Conservation (phyloP, 2,797 vertebrate genomes). For the Enteromius paludinosus region DNA sequence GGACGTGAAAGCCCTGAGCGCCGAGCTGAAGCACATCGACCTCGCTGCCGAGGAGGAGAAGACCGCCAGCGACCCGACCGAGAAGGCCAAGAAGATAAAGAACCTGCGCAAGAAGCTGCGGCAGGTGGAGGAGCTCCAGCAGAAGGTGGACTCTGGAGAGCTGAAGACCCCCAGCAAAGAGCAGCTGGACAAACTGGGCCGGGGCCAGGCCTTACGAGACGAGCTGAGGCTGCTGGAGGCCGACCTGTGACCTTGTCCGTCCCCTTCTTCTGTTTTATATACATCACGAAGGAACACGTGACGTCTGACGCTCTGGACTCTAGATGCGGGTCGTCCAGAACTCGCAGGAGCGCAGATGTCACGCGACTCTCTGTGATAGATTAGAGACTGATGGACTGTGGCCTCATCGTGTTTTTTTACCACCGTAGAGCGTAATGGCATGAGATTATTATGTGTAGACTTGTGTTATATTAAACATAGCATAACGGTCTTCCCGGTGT, state of each 20-base stretch:
- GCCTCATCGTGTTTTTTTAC: not conserved
- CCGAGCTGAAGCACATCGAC: constrained; percentile 72
- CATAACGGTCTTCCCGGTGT: not conserved
- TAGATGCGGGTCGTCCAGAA: constrained; percentile 8
- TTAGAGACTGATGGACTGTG: constrained; percentile 11
- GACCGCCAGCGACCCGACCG: constrained; percentile 59
- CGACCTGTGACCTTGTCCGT: constrained; percentile 73
- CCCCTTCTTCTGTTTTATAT: constrained; percentile 12
- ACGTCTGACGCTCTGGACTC: not conserved
- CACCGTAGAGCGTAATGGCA: not conserved
- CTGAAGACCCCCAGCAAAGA: constrained; percentile 86
- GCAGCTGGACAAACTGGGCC: constrained; percentile 89
- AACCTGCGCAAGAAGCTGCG: constrained; percentile 93
- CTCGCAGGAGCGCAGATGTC: not conserved
- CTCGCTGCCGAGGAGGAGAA: constrained; percentile 48
- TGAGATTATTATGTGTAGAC: constrained; percentile 15
- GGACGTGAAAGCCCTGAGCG: constrained; percentile 67
- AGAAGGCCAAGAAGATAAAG: constrained; percentile 89
- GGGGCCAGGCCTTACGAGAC: constrained; percentile 78
- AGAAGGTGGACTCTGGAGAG: constrained; percentile 87
- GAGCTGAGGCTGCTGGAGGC: constrained; percentile 86
- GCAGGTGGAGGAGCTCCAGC: constrained; percentile 90
- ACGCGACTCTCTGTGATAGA: not conserved
- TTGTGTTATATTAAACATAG: constrained; percentile 44
- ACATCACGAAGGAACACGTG: constrained; percentile 1